Evolutionary conservation across 2,888 invertebrate genomes (phyloP).

Genomic region (Argyra leucocephala): DNA sequence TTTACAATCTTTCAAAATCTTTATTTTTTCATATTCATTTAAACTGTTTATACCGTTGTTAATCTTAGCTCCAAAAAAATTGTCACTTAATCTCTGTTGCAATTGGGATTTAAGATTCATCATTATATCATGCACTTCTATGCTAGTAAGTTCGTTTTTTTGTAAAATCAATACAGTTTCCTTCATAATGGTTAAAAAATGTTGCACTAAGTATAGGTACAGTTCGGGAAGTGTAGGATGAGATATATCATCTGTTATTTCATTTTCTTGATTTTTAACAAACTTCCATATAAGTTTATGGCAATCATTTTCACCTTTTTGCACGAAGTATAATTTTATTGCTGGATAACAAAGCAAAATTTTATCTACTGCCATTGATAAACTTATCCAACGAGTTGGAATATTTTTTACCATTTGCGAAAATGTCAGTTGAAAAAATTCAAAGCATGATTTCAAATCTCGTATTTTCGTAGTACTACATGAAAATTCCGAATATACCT

Average conservation of each 20-base stretch:
- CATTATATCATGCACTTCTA: constrained; percentile 9
- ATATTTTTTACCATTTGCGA: constrained; percentile 10
- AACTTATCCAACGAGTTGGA: constrained; percentile 13
- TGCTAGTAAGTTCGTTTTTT: constrained; percentile 8
- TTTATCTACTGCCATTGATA: constrained; percentile 11
- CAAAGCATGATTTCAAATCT: constrained; percentile 12
- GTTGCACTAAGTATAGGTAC: constrained; percentile 9
- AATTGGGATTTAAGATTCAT: too few species aligned
- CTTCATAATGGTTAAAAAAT: constrained; percentile 9
- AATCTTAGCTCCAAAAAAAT: constrained; percentile 9
- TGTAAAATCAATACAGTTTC: constrained; percentile 7
- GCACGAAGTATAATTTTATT: constrained; percentile 8
- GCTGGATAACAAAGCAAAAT: constrained; percentile 10
- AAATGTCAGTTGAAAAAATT: constrained; percentile 19
- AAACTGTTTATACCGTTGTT: constrained; percentile 9
- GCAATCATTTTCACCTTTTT: constrained; percentile 10
- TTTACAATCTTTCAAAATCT: constrained; percentile 4
- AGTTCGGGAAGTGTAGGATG: constrained; percentile 9
- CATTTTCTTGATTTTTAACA: constrained; percentile 9
- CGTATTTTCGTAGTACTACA: constrained; percentile 11
- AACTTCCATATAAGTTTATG: constrained; percentile 10
- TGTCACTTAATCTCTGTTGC: constrained; percentile 1
- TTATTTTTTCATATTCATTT: constrained; percentile 7
- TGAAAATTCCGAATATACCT: constrained; percentile 8
- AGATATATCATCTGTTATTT: constrained; percentile 6